These are phyloP conservation scores for Napeogenes sylphis DNA, from an alignment of 2,888 invertebrate genomes.

Conservation along the genomic window DNA sequence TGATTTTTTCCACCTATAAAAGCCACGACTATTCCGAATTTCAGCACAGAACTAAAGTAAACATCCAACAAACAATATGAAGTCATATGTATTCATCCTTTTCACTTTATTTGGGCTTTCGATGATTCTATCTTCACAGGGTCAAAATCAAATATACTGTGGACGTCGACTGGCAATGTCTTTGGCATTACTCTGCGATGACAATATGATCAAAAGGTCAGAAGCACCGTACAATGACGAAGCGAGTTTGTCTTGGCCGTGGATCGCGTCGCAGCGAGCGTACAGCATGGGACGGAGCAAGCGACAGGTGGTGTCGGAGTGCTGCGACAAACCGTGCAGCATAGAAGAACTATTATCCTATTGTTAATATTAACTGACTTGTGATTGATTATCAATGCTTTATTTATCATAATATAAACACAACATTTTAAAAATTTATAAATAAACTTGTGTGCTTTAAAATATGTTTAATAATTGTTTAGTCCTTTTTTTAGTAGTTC, in stretches of 20 bases:
- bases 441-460: too few relatives aligned
- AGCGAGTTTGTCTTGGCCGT: slow-evolving; percentile 22
- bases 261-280: slow-evolving; percentile 30
- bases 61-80: slow-evolving; percentile 14
- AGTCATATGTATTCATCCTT: slow-evolving; percentile 8
- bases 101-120: slow-evolving; percentile 4
- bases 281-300: slow-evolving; percentile 29
- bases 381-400: too few relatives aligned
- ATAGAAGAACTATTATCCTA: slow-evolving; percentile 37
- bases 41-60: neutral
- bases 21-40: slow-evolving; percentile 1
- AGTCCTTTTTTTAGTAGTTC: too few relatives aligned
- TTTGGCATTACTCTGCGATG: slow-evolving; percentile 29
- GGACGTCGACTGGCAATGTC: slow-evolving; percentile 31
- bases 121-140: slow-evolving; percentile 6
- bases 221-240: neutral
- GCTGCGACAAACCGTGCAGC: slow-evolving; percentile 42
- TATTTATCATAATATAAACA: too few relatives aligned
- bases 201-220: neutral
- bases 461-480: too few relatives aligned
- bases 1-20: slow-evolving; percentile 1
- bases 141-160: slow-evolving; percentile 18
- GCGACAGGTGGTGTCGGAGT: slow-evolving; percentile 37
- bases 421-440: too few relatives aligned
- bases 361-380: slow-evolving; percentile 29